phyloP scores from a whole-genome alignment of 2,888 invertebrate genomes.

The Apomyelois bistriatella region DNA sequence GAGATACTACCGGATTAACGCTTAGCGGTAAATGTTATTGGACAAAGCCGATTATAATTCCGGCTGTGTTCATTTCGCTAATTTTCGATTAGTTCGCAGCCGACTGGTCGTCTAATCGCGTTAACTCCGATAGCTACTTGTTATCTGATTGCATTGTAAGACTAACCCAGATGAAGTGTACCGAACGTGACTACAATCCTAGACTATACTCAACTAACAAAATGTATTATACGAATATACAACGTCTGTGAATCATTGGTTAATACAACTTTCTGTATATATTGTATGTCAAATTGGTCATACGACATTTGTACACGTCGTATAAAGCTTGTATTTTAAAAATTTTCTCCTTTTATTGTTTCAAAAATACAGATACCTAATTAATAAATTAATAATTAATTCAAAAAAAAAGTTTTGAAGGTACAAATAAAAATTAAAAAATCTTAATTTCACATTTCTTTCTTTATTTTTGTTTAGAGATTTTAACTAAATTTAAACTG shows the following conservation, averaged over 20 bases:
- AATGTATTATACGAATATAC: slow-evolving; percentile 48
- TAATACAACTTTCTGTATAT: background rate
- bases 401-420: too few species aligned
- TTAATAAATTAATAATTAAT: too few species aligned
- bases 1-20: too few species aligned
- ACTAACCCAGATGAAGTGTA: slow-evolving; percentile 38
- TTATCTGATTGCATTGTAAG: slow-evolving; percentile 36
- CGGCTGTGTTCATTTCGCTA: slow-evolving; percentile 34
- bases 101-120: slow-evolving; percentile 35
- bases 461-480: too few species aligned
- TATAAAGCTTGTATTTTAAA: too few species aligned
- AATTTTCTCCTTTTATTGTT: too few species aligned
- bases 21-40: slow-evolving; percentile 9
- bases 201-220: slow-evolving; percentile 34
- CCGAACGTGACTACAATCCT: slow-evolving; percentile 46
- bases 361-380: too few species aligned
- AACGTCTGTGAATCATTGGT: background rate
- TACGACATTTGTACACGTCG: too few species aligned
- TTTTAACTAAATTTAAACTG: too few species aligned
- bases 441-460: too few species aligned
- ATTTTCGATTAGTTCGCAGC: slow-evolving; percentile 29
- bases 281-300: too few species aligned
- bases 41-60: slow-evolving; percentile 31
- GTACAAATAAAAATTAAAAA: too few species aligned
- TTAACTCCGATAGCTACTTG: slow-evolving; percentile 36